Evolutionary conservation across 2,797 vertebrate genomes (phyloP).

Genomic region (Microcaecilia unicolor): DNA sequence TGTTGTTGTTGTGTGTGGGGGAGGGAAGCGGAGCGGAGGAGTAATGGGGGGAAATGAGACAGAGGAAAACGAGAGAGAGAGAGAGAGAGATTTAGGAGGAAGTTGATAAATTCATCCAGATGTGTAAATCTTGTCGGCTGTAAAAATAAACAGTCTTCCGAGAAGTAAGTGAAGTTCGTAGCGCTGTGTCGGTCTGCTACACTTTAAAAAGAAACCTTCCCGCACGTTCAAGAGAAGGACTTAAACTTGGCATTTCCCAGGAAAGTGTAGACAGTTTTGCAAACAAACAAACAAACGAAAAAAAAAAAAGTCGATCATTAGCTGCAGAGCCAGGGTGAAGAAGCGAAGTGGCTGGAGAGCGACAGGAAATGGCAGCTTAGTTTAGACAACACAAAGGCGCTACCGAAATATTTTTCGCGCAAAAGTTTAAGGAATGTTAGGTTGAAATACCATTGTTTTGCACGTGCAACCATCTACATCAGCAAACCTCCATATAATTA

Average conservation of each 20-base stretch:
- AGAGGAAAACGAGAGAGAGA: too few relatives aligned
- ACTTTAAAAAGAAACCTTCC: background rate
- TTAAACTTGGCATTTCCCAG: background rate
- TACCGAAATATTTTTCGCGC: background rate
- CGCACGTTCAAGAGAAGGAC: background rate
- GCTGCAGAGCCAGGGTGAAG: background rate
- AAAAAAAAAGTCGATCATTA: background rate
- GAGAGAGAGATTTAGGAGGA: too few relatives aligned
- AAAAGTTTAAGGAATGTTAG: background rate
- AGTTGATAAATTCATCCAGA: slow-evolving; percentile 10
- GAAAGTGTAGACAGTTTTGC: slow-evolving; percentile 1
- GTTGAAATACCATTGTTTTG: slow-evolving; percentile 12
- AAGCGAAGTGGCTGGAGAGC: accelerated
- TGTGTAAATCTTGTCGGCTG: background rate
- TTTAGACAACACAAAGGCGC: background rate
- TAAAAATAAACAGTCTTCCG: slow-evolving; percentile 5
- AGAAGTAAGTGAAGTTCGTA: slow-evolving; percentile 5
- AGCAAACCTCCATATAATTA: slow-evolving; percentile 44
- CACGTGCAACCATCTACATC: slow-evolving; percentile 16
- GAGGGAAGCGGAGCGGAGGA: background rate
- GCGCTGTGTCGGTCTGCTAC: background rate
- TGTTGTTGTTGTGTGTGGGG: background rate
- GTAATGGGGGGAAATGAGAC: background rate
- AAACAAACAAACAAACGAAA: too few relatives aligned
- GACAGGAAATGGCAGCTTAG: background rate